Percentiles rank a stretch among this genome's conserved stretches.
These are phyloP conservation scores for Lepidostoma basale DNA, from an alignment of 1,140 invertebrate genomes.

Conservation along the genomic window DNA sequence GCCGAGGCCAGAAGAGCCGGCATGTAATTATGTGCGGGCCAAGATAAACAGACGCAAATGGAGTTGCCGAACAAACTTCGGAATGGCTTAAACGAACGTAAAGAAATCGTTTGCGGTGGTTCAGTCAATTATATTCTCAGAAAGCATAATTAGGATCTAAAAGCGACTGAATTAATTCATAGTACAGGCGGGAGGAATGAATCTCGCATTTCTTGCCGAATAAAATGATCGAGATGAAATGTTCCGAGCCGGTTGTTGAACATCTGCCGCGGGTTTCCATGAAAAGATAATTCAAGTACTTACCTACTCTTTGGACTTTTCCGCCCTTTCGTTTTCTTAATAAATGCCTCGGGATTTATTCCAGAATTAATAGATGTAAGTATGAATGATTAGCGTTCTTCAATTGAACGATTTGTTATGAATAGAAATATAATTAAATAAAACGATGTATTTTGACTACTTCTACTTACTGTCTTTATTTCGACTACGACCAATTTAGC, in stretches of 20 bases:
- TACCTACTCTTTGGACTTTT: background rate
- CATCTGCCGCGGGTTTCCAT: conserved; percentile 12
- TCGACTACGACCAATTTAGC: no score
- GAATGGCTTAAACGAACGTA: background rate
- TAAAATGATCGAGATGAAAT: conserved; percentile 19
- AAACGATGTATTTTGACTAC: no score
- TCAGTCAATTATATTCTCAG: conserved; percentile 7
- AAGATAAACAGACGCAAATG: background rate
- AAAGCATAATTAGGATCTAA: conserved; percentile 17
- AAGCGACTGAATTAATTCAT: conserved; percentile 7
- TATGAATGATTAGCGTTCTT: no score
- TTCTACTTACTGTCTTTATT: no score
- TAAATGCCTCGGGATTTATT: no score
- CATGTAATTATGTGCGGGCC: no score
- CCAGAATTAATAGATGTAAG: no score
- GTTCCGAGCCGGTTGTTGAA: conserved; percentile 9
- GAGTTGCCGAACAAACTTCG: background rate
- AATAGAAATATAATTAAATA: no score
- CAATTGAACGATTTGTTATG: no score
- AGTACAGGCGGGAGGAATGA: background rate
- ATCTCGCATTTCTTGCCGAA: background rate
- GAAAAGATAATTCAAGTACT: conserved; percentile 1
- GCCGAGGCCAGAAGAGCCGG: no score
- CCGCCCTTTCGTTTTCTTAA: background rate
- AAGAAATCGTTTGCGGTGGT: background rate